Percentiles rank a stretch among this genome's conserved stretches.
phyloP scores from a whole-genome alignment of 2,797 vertebrate species.

The Malacoctenus gilli region DNA sequence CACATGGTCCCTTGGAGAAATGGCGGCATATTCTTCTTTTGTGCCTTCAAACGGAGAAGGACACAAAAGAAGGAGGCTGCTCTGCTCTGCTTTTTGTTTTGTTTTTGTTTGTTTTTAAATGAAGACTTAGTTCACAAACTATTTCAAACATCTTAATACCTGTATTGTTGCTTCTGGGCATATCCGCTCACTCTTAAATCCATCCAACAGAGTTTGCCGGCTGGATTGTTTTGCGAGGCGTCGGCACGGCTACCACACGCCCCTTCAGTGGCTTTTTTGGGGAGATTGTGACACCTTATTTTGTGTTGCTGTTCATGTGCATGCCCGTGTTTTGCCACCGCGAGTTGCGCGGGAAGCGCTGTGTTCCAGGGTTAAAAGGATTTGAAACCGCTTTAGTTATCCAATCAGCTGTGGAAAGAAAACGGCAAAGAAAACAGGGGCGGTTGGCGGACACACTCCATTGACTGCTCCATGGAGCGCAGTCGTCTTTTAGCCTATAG shows the following conservation, averaged over 20 bases:
- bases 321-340: neutral
- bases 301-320: too few species aligned
- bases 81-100: too few species aligned
- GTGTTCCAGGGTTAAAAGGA: slow-evolving; percentile 62
- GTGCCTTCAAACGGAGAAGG: slow-evolving; percentile 35
- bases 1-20: slow-evolving; percentile 38
- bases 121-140: slow-evolving; percentile 16
- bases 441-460: slow-evolving; percentile 47
- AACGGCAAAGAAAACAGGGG: slow-evolving; percentile 37
- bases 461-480: slow-evolving; percentile 15
- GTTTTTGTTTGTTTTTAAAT: too few species aligned
- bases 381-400: slow-evolving; percentile 61
- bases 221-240: neutral
- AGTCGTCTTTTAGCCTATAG: slow-evolving; percentile 18
- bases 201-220: slow-evolving; percentile 22
- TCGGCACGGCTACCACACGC: neutral
- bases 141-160: slow-evolving; percentile 23
- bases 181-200: slow-evolving; percentile 41
- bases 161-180: slow-evolving; percentile 38
- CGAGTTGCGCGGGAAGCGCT: slow-evolving; percentile 1
- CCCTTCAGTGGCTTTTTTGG: slow-evolving; percentile 1
- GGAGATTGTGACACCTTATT: neutral
- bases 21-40: slow-evolving; percentile 37
- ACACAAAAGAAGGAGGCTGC: slow-evolving; percentile 35
- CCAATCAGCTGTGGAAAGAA: slow-evolving; percentile 62